phyloP scores from a whole-genome alignment of 1,140 invertebrate species.

The Dinothrombium tinctorium region DNA sequence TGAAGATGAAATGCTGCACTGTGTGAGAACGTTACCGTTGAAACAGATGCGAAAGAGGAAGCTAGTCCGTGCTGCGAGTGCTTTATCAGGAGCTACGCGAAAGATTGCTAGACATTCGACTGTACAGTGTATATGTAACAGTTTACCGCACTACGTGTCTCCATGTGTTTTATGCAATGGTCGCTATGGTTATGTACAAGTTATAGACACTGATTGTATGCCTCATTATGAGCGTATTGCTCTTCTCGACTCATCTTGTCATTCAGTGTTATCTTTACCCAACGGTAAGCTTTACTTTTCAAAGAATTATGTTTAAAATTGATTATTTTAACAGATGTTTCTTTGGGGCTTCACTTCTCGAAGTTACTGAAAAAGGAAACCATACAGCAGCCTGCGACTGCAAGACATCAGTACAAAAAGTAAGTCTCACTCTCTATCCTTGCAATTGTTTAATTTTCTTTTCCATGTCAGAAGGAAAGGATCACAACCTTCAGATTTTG shows the following conservation, averaged over 20 bases:
- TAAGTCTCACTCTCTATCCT: slow-evolving; percentile 3
- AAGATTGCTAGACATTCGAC: slow-evolving; percentile 31
- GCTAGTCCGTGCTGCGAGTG: slow-evolving; percentile 19
- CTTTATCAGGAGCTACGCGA: slow-evolving; percentile 17
- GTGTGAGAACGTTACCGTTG: slow-evolving; percentile 23
- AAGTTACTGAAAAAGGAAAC: slow-evolving; percentile 13
- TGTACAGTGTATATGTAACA: slow-evolving; percentile 42
- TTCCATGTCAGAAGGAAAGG: background rate
- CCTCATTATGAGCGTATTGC: slow-evolving; percentile 42
- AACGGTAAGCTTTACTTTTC: slow-evolving; percentile 22
- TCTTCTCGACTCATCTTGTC: slow-evolving; percentile 52
- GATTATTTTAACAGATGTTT: slow-evolving; percentile 11
- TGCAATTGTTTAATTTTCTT: background rate
- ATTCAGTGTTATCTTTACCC: slow-evolving; percentile 59
- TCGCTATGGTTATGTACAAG: slow-evolving; percentile 35
- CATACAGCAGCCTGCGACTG: slow-evolving; percentile 7
- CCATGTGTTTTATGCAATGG: slow-evolving; percentile 62
- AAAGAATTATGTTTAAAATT: background rate
- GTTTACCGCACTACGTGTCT: slow-evolving; percentile 22
- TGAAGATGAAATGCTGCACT: background rate
- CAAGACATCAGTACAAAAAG: slow-evolving; percentile 8
- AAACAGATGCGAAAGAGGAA: slow-evolving; percentile 41
- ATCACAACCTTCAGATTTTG: background rate
- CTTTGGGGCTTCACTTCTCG: slow-evolving; percentile 12
- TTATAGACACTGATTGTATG: slow-evolving; percentile 32